Evolutionary conservation across 2,888 invertebrate species (phyloP).

Genomic region (Psylliodes chrysocephalus): DNA sequence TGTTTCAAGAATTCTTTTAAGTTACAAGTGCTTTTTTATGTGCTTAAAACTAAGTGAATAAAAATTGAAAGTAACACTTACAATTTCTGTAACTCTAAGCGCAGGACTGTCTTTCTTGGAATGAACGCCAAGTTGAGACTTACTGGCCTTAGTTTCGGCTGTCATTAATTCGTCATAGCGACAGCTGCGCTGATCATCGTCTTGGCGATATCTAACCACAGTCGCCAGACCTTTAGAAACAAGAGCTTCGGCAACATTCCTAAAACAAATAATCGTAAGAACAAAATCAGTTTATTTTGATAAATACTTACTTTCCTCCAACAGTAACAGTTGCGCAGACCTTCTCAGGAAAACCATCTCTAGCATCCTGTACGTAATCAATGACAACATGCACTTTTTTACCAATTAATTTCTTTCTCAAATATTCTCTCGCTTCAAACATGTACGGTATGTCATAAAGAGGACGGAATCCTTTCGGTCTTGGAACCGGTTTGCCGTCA

Average conservation of each 20-base stretch:
- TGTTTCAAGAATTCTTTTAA: too few relatives aligned
- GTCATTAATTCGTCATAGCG: conserved; percentile 92
- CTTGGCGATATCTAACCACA: conserved; percentile 92
- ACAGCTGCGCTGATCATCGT: conserved; percentile 95
- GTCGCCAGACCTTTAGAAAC: conserved; percentile 92
- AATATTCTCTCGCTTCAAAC: conserved; percentile 97
- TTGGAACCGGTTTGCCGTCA: conserved; percentile 73
- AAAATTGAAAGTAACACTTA: conserved; percentile 51
- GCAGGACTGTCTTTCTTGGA: conserved; percentile 87
- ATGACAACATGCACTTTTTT: conserved; percentile 92
- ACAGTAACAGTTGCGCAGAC: conserved; percentile 91
- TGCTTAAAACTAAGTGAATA: too few relatives aligned
- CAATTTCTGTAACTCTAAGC: conserved; percentile 90
- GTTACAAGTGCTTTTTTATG: too few relatives aligned
- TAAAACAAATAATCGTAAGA: conserved; percentile 57
- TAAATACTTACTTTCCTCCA: conserved; percentile 73
- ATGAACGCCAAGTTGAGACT: conserved; percentile 84
- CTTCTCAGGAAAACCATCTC: conserved; percentile 94
- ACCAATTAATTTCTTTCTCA: conserved; percentile 94
- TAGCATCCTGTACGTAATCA: conserved; percentile 96
- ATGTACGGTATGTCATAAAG: conserved; percentile 98
- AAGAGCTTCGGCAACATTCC: conserved; percentile 93
- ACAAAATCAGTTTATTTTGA: background rate
- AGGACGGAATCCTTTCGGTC: conserved; percentile 84
- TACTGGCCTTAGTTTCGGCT: conserved; percentile 93